A percentile compares a stretch with the other conserved stretches of the same genome.
These are phyloP conservation scores for Dexiosoma caninum DNA, from an alignment of 2,888 invertebrate genomes.

Conservation along the genomic window DNA sequence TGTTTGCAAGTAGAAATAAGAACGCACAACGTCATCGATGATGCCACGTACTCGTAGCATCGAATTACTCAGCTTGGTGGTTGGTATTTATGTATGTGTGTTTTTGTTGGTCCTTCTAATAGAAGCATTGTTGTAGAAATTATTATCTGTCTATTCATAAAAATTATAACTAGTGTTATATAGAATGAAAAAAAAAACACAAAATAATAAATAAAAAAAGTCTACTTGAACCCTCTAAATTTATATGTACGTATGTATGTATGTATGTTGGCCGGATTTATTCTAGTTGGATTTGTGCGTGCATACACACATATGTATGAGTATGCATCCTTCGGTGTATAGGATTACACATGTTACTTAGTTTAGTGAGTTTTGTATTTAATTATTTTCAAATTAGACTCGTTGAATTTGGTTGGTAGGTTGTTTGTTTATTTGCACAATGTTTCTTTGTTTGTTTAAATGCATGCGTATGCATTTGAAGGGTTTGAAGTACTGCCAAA, in stretches of 20 bases:
- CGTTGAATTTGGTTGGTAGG: slow-evolving; percentile 47
- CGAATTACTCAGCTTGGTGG: slow-evolving; percentile 21
- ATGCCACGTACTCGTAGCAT: not conserved
- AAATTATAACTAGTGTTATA: slow-evolving; percentile 50
- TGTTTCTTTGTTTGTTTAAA: not conserved
- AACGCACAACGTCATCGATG: not conserved
- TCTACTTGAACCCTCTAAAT: slow-evolving; percentile 48
- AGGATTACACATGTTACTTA: slow-evolving; percentile 57
- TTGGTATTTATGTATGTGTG: not conserved
- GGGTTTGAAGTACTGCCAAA: slow-evolving; percentile 43
- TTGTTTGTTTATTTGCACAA: slow-evolving; percentile 27
- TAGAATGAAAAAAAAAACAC: too few species aligned
- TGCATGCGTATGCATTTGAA: slow-evolving; percentile 43
- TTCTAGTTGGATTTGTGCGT: slow-evolving; percentile 50
- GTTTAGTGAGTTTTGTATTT: slow-evolving; percentile 47
- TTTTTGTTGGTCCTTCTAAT: not conserved
- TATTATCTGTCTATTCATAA: slow-evolving; percentile 62
- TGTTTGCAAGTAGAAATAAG: not conserved
- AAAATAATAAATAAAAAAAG: slow-evolving; percentile 3
- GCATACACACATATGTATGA: too few species aligned
- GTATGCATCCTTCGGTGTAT: not conserved
- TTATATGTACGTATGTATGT: not conserved
- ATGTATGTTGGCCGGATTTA: not conserved
- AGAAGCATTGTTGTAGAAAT: slow-evolving; percentile 59
- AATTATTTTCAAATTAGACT: slow-evolving; percentile 64